phyloP scores from a whole-genome alignment of 2,113 vertebrate species.

The Aleadryas rufinucha region DNA sequence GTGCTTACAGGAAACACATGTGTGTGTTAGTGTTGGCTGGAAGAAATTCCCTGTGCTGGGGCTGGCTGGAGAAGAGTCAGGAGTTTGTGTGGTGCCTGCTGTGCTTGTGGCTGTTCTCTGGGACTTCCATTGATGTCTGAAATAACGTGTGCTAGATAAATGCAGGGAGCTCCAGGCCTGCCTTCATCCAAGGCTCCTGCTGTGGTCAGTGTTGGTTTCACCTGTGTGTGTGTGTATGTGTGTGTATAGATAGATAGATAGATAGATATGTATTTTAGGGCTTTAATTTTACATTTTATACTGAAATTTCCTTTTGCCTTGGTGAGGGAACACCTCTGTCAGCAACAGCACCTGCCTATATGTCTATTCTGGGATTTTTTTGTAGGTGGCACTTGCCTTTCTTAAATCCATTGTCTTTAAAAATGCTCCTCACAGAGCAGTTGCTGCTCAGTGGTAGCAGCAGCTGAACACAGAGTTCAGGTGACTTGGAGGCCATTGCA shows the following conservation, averaged over 20 bases:
- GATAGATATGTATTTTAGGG: not conserved
- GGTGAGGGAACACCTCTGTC: not conserved
- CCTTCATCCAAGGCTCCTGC: not conserved
- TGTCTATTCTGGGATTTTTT: not conserved
- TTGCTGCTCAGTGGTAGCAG: accelerated
- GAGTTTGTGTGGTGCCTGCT: not conserved
- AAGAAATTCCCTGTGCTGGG: not conserved
- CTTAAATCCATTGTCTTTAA: not conserved
- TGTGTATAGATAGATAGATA: no score
- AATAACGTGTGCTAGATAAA: not conserved
- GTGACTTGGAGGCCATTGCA: not conserved
- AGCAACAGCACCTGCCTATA: not conserved
- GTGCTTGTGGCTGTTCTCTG: not conserved
- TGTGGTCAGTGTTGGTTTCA: not conserved
- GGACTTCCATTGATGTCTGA: not conserved
- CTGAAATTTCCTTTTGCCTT: not conserved
- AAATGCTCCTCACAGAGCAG: not conserved
- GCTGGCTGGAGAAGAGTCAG: not conserved
- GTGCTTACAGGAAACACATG: accelerated
- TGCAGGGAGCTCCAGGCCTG: not conserved
- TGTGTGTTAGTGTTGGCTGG: not conserved
- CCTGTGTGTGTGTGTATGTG: accelerated
- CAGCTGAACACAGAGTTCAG: not conserved
- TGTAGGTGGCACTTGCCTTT: not conserved
- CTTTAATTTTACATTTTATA: not conserved